phyloP scores from a whole-genome alignment of 2,113 vertebrate genomes.

The Chaetorhynchus papuensis region DNA sequence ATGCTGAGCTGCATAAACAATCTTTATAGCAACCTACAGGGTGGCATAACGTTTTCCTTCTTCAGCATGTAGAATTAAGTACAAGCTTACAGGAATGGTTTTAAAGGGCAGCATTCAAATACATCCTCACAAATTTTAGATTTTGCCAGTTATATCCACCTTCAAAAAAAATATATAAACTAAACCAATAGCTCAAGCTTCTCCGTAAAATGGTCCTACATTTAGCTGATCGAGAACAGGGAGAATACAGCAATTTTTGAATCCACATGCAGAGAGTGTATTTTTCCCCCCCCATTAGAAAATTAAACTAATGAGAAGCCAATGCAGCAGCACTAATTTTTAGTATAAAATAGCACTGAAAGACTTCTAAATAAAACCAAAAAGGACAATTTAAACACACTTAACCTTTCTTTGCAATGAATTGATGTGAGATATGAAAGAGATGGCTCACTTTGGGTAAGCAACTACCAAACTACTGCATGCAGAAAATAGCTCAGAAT shows the following conservation, averaged over 20 bases:
- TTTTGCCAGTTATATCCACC: constrained; percentile 25
- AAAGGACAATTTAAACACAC: background rate
- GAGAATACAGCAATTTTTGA: background rate
- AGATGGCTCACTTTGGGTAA: background rate
- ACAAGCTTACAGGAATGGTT: constrained; percentile 55
- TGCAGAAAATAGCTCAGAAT: background rate
- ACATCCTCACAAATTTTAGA: constrained; percentile 47
- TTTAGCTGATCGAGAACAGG: background rate
- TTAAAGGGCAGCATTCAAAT: constrained; percentile 57
- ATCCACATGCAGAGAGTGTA: background rate
- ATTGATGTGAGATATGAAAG: background rate
- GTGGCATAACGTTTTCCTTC: constrained; percentile 71
- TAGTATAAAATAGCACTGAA: background rate
- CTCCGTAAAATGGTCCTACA: background rate
- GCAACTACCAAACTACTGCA: background rate
- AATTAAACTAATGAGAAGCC: background rate
- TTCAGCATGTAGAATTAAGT: constrained; percentile 56
- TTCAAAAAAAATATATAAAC: constrained; percentile 2
- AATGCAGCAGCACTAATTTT: background rate
- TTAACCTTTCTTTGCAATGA: background rate
- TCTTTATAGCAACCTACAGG: constrained; percentile 77
- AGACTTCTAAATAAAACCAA: background rate
- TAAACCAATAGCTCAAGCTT: background rate
- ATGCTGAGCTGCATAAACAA: constrained; percentile 78
- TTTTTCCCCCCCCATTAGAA: background rate